Base-by-base conservation (phyloP, 1,140 invertebrate species). In the Eulimnadia texana region DNA sequence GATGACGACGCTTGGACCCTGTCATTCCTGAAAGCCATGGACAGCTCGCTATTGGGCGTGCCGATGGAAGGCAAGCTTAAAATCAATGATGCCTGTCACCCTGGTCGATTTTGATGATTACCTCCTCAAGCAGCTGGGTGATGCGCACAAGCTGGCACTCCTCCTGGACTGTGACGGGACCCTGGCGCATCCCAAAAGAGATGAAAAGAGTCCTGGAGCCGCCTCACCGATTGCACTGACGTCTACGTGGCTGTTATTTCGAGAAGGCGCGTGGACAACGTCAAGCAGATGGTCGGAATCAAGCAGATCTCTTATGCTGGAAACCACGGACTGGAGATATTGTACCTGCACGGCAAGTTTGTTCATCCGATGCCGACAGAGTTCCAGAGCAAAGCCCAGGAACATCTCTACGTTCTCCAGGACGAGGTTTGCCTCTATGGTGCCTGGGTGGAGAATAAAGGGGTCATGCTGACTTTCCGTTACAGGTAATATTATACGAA, bases 371-470 rank as follows among this genome's bases (percentile, higher is more conserved):
- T 92, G 84, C 89, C 89, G 0, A 80, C 82, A 47, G 88, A 91
- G 68, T 84, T 84, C 64, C 86, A 89, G 68, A 84, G 83, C 33
- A 89, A 90, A 72, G 84, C 92, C 16, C 82, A 80, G 16, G 79
- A 80, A 50, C 74, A 93, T 13, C 80, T 90, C 64, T 85, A 88
- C 69, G 78, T 82, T 1, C 73, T 93, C 28, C 86, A 90, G 70
- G 88, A 91, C 68, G 84, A 86, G 71, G 60, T 61, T 9, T 91
- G 88, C 68, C 82, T 77, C 64, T 85, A 92, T 66, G 90, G 90
- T 25, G 89, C 89, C 1, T 93, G 90, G 89, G 88, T 93, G 1
- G 90, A 93, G 70, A 90, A 91, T 69, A 93, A 93, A 73, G 89
- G 88, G 10, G 84, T 88, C 0, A 70, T 91, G 1, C 73, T 93